Base-by-base conservation (phyloP, 2,797 vertebrate species). In the Parauchenoglanis punctatus region DNA sequence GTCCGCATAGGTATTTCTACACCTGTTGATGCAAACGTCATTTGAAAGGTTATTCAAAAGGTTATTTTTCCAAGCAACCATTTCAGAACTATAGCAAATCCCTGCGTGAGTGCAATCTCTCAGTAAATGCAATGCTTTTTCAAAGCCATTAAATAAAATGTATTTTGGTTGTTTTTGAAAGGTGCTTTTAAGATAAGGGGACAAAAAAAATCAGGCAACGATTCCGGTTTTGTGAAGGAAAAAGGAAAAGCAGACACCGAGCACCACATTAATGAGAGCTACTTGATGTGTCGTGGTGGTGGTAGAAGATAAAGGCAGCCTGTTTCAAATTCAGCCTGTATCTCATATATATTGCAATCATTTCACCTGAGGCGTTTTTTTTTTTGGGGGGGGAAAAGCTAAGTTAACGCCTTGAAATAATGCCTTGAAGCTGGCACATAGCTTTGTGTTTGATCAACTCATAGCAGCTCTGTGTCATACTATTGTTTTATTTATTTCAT, bases 401-500 rank as follows among this genome's bases (percentile, higher is more conserved):
- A 40, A 52, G 54, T 17, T 81, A 54, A 2, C 7, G 46, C 46
- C 46, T 46, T 23, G 58, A 61, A 73, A 67, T 31, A 75, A 81
- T 25, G 31, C 35, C 59, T 70, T 68, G 44, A 68, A 68, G 49
- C 59, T 12, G 40, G 28, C 54, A 35, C 35, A 81, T 82, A 77
- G 17, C 28, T 72, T 40, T 76, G 15, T 85, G 23, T 85, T 80
- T 87, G 63, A 80, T 87, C 75, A 63, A 81, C 65, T 85, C 76
- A 44, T 20, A 65, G 31, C 15, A 35, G 17, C 3, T 20, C 4
- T 15, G 12, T 12, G 18, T 31, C 80, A 83, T 67, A 31, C 81
- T 68, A 31, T 35, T 83, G 40, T 40, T 70, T 78, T 20, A 81
- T 78, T 78, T 78, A 11, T 10, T 58, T 56, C 11, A 58, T 76